phyloP scores from a whole-genome alignment of 2,113 vertebrate genomes.

The Antechinus stuartii region DNA sequence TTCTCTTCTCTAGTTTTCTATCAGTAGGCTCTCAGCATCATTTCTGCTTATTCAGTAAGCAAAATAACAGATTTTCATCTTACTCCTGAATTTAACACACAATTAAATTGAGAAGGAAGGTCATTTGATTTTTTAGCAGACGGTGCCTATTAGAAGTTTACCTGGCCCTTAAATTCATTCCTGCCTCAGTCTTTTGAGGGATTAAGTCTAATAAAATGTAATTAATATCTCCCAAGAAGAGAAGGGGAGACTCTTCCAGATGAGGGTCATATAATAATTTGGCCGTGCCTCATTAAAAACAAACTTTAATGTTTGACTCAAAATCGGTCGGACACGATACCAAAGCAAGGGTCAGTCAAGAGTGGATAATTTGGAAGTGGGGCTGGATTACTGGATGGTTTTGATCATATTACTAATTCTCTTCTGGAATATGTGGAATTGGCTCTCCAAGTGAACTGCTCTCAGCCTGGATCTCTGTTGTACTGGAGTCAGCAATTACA shows the following conservation, averaged over 20 bases:
- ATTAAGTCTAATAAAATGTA: background rate
- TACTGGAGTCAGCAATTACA: background rate
- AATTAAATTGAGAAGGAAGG: background rate
- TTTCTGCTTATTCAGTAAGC: background rate
- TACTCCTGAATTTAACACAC: background rate
- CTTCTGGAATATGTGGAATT: conserved; percentile 5
- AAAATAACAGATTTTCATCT: background rate
- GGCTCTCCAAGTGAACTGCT: background rate
- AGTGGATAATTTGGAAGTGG: conserved; percentile 30
- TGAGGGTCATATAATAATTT: background rate
- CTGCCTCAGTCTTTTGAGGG: conserved; percentile 31
- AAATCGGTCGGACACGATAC: background rate
- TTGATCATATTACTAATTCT: background rate
- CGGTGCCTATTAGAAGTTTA: background rate
- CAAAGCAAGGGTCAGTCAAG: background rate
- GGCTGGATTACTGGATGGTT: conserved; percentile 8
- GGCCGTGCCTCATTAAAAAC: conserved; percentile 43
- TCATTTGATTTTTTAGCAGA: background rate
- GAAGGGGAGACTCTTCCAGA: background rate
- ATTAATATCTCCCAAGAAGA: background rate
- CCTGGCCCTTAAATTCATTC: background rate
- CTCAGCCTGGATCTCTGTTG: conserved; percentile 23
- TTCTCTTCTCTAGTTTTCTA: background rate
- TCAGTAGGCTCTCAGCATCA: background rate
- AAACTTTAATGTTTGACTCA: background rate